phyloP scores from a whole-genome alignment of 2,888 invertebrate genomes.

The Nemoura dubitans region DNA sequence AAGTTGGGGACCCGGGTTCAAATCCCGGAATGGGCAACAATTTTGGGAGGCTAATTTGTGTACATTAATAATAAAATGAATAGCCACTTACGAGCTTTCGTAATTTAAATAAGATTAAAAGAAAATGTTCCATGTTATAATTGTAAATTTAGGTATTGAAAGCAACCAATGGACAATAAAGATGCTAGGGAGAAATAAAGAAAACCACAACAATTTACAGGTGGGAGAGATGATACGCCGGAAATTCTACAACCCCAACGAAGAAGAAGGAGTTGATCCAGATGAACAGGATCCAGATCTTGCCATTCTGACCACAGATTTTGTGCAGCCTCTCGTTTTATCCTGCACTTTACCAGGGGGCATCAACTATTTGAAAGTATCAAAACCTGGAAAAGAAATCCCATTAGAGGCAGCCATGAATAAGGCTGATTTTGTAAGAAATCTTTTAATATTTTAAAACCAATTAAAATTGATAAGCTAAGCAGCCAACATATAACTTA shows the following conservation, averaged over 20 bases:
- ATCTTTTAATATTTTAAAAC: not conserved
- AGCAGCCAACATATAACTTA: too few relatives aligned
- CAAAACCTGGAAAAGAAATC: slow-evolving; percentile 66
- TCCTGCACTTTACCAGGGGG: slow-evolving; percentile 68
- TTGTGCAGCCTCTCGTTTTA: slow-evolving; percentile 39
- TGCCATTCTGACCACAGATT: slow-evolving; percentile 35
- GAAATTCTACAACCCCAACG: slow-evolving; percentile 25
- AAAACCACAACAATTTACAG: not conserved
- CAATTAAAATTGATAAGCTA: too few relatives aligned
- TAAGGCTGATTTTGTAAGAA: slow-evolving; percentile 42
- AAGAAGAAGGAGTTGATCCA: not conserved
- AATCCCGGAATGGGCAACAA: too few relatives aligned
- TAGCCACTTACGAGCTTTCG: too few relatives aligned
- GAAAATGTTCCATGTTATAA: too few relatives aligned
- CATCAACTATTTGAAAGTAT: slow-evolving; percentile 67
- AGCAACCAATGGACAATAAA: too few relatives aligned
- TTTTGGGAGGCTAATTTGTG: too few relatives aligned
- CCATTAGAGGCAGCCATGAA: slow-evolving; percentile 64
- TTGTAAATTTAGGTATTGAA: too few relatives aligned
- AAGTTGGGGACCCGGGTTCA: too few relatives aligned
- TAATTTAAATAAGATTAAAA: too few relatives aligned
- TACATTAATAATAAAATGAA: too few relatives aligned
- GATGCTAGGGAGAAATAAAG: too few relatives aligned
- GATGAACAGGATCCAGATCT: slow-evolving; percentile 13
- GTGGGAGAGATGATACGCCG: slow-evolving; percentile 16